A percentile compares a stretch with the other conserved stretches of the same genome.
Evolutionary conservation across 1,140 invertebrate species (phyloP).

Genomic region (Dendrolimus kikuchii): DNA sequence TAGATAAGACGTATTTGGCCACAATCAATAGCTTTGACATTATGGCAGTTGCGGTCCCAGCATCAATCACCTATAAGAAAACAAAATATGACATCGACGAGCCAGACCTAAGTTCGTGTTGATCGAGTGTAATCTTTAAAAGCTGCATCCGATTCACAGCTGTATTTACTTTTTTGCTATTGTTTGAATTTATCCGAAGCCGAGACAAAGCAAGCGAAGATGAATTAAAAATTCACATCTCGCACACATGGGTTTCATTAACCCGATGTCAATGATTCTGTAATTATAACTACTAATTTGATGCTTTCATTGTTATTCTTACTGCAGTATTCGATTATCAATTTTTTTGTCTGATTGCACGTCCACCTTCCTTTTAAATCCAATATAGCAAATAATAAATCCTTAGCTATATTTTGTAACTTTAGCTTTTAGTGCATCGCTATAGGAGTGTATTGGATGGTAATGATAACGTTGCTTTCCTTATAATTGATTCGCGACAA

Average conservation of each 20-base stretch:
- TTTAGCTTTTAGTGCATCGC: slow-evolving; percentile 20
- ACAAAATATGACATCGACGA: no score
- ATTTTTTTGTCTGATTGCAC: slow-evolving; percentile 42
- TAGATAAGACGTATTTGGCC: no score
- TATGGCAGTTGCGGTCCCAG: not conserved
- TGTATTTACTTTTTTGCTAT: slow-evolving; percentile 6
- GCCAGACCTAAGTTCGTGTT: no score
- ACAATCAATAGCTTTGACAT: not conserved
- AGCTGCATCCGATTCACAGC: not conserved
- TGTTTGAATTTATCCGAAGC: slow-evolving; percentile 7
- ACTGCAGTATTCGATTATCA: slow-evolving; percentile 50
- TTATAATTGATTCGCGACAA: slow-evolving; percentile 40
- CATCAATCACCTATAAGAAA: no score
- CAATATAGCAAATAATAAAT: slow-evolving; percentile 10
- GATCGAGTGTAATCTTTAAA: not conserved
- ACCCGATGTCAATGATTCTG: slow-evolving; percentile 57
- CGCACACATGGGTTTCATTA: slow-evolving; percentile 41
- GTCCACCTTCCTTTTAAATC: slow-evolving; percentile 46
- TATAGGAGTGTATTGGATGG: slow-evolving; percentile 24
- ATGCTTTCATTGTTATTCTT: slow-evolving; percentile 61
- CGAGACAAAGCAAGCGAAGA: slow-evolving; percentile 12
- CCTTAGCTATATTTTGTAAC: slow-evolving; percentile 13
- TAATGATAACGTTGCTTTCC: slow-evolving; percentile 14
- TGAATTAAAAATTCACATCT: slow-evolving; percentile 47
- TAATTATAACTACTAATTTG: slow-evolving; percentile 64